Evolutionary conservation across 2,113 vertebrate genomes (phyloP).

Genomic region (Apistogramma diplotaenia): DNA sequence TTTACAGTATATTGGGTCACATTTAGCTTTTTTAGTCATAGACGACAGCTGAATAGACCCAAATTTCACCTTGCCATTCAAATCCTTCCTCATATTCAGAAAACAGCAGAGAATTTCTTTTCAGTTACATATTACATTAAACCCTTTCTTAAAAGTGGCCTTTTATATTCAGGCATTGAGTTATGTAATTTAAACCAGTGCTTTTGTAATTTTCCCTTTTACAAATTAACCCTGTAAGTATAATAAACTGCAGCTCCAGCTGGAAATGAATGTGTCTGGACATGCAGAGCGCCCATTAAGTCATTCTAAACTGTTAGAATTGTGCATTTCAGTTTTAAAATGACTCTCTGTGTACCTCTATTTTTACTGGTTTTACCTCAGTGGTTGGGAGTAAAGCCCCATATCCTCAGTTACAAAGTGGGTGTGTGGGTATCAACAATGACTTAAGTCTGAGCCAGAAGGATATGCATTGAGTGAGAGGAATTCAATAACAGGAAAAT

Average conservation of each 20-base stretch:
- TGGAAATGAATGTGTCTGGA: neutral
- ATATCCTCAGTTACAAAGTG: constrained; percentile 10
- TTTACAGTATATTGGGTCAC: neutral
- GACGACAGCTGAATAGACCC: neutral
- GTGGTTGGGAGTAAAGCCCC: neutral
- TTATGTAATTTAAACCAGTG: neutral
- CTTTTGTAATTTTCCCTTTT: neutral
- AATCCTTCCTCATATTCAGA: neutral
- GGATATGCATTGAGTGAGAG: constrained; percentile 74
- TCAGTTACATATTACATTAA: neutral
- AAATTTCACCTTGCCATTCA: neutral
- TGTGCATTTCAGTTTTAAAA: neutral
- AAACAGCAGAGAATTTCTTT: neutral
- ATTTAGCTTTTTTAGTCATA: neutral
- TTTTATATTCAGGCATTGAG: neutral
- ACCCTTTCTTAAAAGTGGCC: neutral
- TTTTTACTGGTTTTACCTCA: neutral
- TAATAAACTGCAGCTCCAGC: neutral
- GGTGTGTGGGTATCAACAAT: constrained; percentile 58
- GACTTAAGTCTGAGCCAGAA: constrained; percentile 55
- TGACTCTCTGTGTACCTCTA: neutral
- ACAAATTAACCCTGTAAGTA: neutral
- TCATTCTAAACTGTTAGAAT: neutral
- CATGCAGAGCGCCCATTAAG: neutral
- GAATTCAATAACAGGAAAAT: constrained; percentile 85